Conservation (phyloP, 1,140 invertebrate species). For the Apolygus lucorum region DNA sequence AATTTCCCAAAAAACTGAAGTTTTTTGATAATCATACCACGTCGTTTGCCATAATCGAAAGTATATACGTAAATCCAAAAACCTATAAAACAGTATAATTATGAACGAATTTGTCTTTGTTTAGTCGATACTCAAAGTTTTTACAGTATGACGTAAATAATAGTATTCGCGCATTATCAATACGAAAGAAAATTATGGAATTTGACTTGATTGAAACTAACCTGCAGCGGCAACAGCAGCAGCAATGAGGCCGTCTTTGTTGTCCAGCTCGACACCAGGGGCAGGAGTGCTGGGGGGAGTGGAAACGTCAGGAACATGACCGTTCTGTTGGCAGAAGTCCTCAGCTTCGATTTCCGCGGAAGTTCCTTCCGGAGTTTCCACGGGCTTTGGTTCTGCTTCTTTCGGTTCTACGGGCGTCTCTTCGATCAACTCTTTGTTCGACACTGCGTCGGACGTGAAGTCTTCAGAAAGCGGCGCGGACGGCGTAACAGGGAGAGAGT, state of each 20-base stretch:
- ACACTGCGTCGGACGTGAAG: neutral
- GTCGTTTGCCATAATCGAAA: neutral
- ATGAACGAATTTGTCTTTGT: neutral
- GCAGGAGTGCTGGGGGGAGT: slow-evolving; percentile 24
- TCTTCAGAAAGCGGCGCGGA: neutral
- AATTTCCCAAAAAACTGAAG: no score
- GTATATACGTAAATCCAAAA: neutral
- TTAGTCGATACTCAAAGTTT: neutral
- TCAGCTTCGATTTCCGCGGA: neutral
- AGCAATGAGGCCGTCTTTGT: slow-evolving; percentile 23
- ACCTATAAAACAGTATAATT: neutral
- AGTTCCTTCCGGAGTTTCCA: neutral
- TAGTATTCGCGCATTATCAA: no score
- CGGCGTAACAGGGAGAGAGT: slow-evolving; percentile 21
- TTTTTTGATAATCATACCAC: no score
- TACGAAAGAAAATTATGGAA: neutral
- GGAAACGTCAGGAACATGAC: neutral
- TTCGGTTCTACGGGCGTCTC: neutral
- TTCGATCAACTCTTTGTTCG: neutral
- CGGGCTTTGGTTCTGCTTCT: neutral
- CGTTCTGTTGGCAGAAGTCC: neutral
- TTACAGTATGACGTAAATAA: neutral
- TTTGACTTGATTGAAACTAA: no score
- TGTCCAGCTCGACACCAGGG: slow-evolving; percentile 21
- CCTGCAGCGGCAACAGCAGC: slow-evolving; percentile 29